Evolutionary conservation across 2,888 invertebrate genomes (phyloP).

Genomic region (Lasioglossum calceatum): DNA sequence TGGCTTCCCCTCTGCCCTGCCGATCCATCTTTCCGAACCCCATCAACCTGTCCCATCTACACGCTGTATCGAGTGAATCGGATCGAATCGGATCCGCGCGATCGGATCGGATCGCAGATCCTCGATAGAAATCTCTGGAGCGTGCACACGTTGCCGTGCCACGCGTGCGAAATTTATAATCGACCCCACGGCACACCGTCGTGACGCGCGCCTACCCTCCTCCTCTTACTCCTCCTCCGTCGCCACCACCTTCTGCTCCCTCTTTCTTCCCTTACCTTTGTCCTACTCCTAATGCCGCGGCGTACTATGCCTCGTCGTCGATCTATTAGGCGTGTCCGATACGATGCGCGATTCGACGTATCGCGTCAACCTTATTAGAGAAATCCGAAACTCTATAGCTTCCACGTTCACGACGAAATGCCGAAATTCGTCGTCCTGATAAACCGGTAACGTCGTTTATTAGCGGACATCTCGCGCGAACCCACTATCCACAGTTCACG

Average conservation of each 20-base stretch:
- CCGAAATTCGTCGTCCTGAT: too few species aligned
- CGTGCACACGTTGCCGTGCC: conserved; percentile 60
- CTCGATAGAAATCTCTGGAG: conserved; percentile 62
- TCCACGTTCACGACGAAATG: too few species aligned
- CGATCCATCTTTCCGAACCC: conserved; percentile 49
- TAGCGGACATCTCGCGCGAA: too few species aligned
- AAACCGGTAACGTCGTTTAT: too few species aligned
- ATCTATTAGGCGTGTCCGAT: neutral
- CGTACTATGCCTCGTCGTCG: neutral
- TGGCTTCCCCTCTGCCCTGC: conserved; percentile 14
- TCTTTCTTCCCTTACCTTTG: conserved; percentile 28
- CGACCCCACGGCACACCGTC: conserved; percentile 52
- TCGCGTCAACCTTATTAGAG: neutral
- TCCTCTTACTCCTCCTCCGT: neutral
- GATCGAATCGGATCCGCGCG: conserved; percentile 27
- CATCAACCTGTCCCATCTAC: conserved; percentile 56
- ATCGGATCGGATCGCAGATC: conserved; percentile 27
- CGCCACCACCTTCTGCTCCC: neutral
- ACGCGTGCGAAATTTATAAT: conserved; percentile 64
- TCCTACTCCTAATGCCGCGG: conserved; percentile 16
- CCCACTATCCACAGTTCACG: too few species aligned
- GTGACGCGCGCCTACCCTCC: neutral
- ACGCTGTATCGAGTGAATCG: conserved; percentile 61
- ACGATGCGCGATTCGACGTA: neutral
- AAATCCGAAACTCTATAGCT: neutral